Base-by-base conservation (phyloP, 2,888 invertebrate genomes). In the Mesopsocus fuscifrons region DNA sequence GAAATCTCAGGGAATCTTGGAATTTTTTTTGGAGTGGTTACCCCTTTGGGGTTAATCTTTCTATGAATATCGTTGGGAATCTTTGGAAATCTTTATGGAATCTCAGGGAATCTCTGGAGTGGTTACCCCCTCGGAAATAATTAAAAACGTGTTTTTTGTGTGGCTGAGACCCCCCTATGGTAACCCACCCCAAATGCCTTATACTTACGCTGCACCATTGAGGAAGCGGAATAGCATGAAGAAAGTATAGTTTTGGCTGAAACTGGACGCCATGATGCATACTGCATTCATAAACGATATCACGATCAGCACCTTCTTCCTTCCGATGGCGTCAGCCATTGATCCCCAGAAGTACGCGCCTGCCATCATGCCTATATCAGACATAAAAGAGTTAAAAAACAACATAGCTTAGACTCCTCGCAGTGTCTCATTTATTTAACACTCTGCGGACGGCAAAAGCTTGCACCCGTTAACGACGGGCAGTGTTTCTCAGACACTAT, bases 311-410 rank as follows among this genome's bases (percentile, higher is more conserved):
- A 89, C 82, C 55, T 81, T 79, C 57, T 83, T 79, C 57, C 91
- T 77, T 43, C 91, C 91, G 52, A 83, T 62, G 42, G 83, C 74
- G 66, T 91, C 91, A 48, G 89, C 87, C 53, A 89, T 75, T 32
- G 84, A 83, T 53, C 89, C 89, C 88, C 89, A 89, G 53, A 79
- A 74, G 64, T 88, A 89, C 46, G 89, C 89, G 49, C 91, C 91
- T 47, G 81, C 78, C 87, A 91, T 87, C 89, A 91, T 91, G 45
- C 85, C 85, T 67, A 49, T n/a, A n/a, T n/a, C n/a, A n/a, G n/a
- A n/a, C n/a, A n/a, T n/a, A n/a, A n/a, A n/a, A n/a, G n/a, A n/a
- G n/a, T n/a, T 4, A 42, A 48, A 76, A 73, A 65, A 83, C 82
- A 52, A 83, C 79, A 59, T 80, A n/a, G n/a, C 79, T 83, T 52